Evolutionary conservation across 2,888 invertebrate species (phyloP), one percentile per base, ranked within the genome.

Genomic region (Sclerodermus sp.): DNA sequence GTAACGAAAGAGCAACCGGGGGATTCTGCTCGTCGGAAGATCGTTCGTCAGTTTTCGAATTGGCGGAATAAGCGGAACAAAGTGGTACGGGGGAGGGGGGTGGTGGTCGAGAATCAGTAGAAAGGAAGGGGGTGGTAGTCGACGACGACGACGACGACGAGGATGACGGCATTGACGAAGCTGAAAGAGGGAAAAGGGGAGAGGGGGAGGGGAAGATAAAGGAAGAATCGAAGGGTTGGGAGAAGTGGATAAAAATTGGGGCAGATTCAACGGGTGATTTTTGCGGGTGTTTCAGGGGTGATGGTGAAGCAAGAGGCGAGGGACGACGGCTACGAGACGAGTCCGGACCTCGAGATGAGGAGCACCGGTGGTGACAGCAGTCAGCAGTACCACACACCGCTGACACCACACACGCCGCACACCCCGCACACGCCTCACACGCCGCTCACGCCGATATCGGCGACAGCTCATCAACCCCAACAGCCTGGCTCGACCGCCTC

Each of bases 261-360:
- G 23, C 8, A 8, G 23, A 23, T 23, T 23, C 8, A 23, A 23
- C n/a, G n/a, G 23, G 8, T 44, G 42, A 42, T 55, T 55, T 55
- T 55, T 47, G 23, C 23, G 3, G 3, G 23, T 42, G 51, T 42
- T 45, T 52, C 60, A 77, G 77, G 76, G 51, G 68, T 77, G 58
- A 64, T 77, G 74, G 77, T 77, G 66, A 77, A 77, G 58, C 83
- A 86, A 71, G 91, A 91, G 81, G 87, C 86, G 71, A 88, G 89
- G 73, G 92, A 93, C 82, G 92, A 93, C 82, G 92, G 92, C 63
- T 93, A 93, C 82, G 92, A 92, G 83, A 91, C 92, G 67, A 89
- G 91, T 80, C 90, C 82, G 60, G 83, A 83, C 74, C 79, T 82
- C 74, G 79, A 82, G 74, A 78, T 82, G 74, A 71, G 77, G 58